These are phyloP conservation scores for Balaeniceps rex DNA, from an alignment of 2,113 vertebrate species.

Conservation along the genomic window DNA sequence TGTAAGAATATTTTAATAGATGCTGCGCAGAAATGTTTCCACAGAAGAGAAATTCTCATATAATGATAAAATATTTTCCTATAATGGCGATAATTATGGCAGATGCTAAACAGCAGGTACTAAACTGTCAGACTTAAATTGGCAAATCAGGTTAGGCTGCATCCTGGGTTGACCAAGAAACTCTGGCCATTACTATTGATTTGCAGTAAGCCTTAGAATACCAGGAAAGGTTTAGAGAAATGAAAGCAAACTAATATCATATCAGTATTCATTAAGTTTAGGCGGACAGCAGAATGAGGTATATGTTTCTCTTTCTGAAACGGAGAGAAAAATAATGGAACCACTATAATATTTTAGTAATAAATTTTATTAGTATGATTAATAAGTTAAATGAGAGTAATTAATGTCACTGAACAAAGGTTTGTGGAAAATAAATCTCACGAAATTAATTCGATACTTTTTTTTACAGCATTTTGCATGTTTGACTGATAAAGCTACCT, in stretches of 20 bases:
- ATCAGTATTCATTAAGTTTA: not conserved
- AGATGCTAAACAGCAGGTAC: constrained; percentile 26
- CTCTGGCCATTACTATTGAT: not conserved
- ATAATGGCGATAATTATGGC: not conserved
- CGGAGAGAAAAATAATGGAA: not conserved
- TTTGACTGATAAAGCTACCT: not conserved
- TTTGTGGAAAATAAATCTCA: not conserved
- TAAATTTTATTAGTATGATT: not conserved
- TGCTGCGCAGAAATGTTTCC: not conserved
- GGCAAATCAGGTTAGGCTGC: constrained; percentile 1
- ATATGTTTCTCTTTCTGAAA: not conserved
- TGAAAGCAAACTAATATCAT: not conserved
- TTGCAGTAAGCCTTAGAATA: not conserved
- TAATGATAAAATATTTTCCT: constrained; percentile 23
- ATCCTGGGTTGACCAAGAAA: not conserved
- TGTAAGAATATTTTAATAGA: not conserved
- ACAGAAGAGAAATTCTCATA: constrained; percentile 9
- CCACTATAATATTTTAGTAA: not conserved
- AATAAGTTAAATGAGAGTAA: not conserved
- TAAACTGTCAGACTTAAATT: not conserved
- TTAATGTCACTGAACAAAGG: not conserved
- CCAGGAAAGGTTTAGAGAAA: not conserved
- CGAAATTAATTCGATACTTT: not conserved
- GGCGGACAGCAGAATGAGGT: not conserved
- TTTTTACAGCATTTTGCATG: not conserved